Evolutionary conservation across 2,797 vertebrate species (phyloP).

Genomic region (Ptychobarbus kaznakovi): DNA sequence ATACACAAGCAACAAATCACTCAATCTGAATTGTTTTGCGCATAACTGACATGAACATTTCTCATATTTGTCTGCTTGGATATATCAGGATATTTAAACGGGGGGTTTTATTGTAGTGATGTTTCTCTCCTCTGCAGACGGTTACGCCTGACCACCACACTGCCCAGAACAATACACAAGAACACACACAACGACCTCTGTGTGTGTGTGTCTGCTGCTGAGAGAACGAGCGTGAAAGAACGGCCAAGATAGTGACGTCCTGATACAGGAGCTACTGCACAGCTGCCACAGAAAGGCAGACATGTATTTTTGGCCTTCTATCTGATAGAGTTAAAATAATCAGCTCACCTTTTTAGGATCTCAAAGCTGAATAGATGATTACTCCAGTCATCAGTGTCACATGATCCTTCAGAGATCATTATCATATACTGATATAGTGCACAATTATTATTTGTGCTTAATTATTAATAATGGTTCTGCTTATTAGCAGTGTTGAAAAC

Average conservation of each 20-base stretch:
- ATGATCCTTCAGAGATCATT: not conserved
- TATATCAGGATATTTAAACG: not conserved
- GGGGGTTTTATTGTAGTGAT: not conserved
- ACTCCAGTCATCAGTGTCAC: not conserved
- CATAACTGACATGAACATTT: not conserved
- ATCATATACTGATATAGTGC: not conserved
- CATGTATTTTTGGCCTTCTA: not conserved
- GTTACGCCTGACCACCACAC: constrained; percentile 28
- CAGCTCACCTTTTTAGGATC: not conserved
- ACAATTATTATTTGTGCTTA: no score
- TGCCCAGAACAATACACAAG: constrained; percentile 60
- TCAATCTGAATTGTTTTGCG: not conserved
- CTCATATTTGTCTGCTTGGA: not conserved
- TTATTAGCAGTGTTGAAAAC: not conserved
- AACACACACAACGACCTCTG: constrained; percentile 50
- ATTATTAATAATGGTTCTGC: not conserved
- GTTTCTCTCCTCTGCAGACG: constrained; percentile 1
- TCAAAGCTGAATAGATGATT: not conserved
- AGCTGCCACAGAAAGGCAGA: not conserved
- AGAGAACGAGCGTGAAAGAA: not conserved
- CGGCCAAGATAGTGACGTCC: not conserved
- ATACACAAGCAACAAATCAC: not conserved
- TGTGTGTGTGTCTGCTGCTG: constrained; percentile 46
- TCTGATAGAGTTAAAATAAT: not conserved
- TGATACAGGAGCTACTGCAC: not conserved